These are phyloP conservation scores for Pristis pectinata DNA, from an alignment of 2,797 vertebrate species.

Conservation along the genomic window DNA sequence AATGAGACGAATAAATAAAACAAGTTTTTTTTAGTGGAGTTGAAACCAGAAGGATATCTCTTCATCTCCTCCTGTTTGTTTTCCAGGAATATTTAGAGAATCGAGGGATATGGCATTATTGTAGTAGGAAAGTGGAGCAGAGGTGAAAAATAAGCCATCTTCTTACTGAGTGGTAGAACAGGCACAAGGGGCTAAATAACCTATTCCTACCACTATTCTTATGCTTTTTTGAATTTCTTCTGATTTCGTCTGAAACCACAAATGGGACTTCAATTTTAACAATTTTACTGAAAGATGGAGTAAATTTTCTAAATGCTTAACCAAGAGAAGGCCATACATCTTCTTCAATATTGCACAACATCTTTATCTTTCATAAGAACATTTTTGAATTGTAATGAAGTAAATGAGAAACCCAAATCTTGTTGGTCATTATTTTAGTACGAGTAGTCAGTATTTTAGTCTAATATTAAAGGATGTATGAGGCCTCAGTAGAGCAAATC, in stretches of 20 bases:
- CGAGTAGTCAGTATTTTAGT: background rate
- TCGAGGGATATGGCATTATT: no score
- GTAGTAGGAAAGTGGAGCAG: no score
- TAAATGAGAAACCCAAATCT: background rate
- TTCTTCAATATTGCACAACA: background rate
- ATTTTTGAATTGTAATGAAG: background rate
- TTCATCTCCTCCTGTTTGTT: background rate
- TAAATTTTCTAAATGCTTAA: background rate
- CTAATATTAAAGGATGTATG: background rate
- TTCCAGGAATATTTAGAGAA: background rate
- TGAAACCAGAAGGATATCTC: background rate
- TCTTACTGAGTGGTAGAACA: no score
- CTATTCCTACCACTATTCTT: no score
- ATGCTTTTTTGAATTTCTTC: no score
- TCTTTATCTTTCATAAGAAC: background rate
- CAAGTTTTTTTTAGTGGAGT: background rate
- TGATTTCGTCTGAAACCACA: background rate
- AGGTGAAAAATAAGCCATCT: no score
- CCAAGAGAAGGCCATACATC: background rate
- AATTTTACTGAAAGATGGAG: background rate
- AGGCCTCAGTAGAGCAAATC: background rate
- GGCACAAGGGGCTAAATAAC: no score
- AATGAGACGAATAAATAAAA: constrained; percentile 10
- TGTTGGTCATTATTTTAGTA: background rate
- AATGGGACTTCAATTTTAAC: background rate